Evolutionary conservation across 2,797 vertebrate species (phyloP), one percentile per base, ranked within the genome.

Genomic region (Halcyon leucocephala): DNA sequence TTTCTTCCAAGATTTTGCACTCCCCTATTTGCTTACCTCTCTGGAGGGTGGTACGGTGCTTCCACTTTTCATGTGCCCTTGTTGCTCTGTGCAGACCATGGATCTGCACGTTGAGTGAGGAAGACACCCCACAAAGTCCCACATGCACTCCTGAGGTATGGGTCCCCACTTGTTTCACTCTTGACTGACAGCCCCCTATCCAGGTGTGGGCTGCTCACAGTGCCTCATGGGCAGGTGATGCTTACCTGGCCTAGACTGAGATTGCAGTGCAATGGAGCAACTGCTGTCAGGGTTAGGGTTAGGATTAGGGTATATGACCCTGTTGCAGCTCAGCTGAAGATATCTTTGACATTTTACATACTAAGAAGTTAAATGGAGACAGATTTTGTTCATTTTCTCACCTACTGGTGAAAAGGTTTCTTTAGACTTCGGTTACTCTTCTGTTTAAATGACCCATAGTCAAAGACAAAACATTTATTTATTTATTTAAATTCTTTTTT

Each of bases 111-210:
- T 19, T 41, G 51, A 14, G 8, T 41, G 10, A 41, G 37, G 19
- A 86, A 62, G 12, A 2, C 9, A 13, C 17, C 10, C 5, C 24
- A 5, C 5, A 82, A 48, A 15, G 44, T 7, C 22, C 5, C 29
- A 21, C 4, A 14, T 21, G 25, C 8, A 18, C 7, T 19, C 1
- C 0, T 14, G 4, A 62, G 4, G 3, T 42, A 17, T 15, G 33
- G 12, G 4, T 76, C 13, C 18, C 22, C 29, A 8, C 4, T 61
- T 33, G 28, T 33, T 79, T 52, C 4, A 6, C 17, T 17, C 15
- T 31, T 15, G 19, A 15, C 4, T 25, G n/a, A 29, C 2, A 28
- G 20, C 7, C 20, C 12, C 8, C 31, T 58, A 3, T 35, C 28
- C 12, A 11, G 6, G 2, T 2, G 22, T 2, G 4, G 19, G 14